Evolutionary conservation across 2,888 invertebrate species (phyloP), one percentile per base, ranked within the genome.

Genomic region (Caenorhabditis wallacei): DNA sequence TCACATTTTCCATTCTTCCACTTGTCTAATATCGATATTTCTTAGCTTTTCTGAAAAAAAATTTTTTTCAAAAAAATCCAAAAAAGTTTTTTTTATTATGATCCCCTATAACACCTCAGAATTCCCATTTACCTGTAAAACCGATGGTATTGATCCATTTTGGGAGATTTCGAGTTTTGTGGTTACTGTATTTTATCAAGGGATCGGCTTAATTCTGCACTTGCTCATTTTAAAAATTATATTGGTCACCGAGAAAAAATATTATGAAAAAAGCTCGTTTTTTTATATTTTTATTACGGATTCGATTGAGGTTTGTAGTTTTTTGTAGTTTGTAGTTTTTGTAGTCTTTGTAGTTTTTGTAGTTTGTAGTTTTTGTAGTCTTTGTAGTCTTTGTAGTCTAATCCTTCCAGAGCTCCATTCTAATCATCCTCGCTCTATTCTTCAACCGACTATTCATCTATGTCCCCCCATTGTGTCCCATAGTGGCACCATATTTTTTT

Each of bases 271-370:
- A 16, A 70, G 57, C 48, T 57, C 70, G 22, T 70, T 70, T 16
- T 70, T 57, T 22, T 57, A 57, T 13, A 59, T 70, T 5, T 56
- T 75, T 22, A 18, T 64, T 5, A 46, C 57, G 0, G 74, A 75
- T 64, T 75, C 74, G 0, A 56, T 75, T 57, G 54, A 24, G 48
- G 74, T 75, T 13, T n/a, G n/a, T n/a, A n/a, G n/a, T n/a, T n/a
- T n/a, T n/a, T n/a, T n/a, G n/a, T n/a, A n/a, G n/a, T n/a, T 43
- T 61, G 2, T 26, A 1, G 13, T 40, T 16, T 40, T 16, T 40
- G 16, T 16, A 40, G 0, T n/a, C 18, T 35, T 35, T 18, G n/a
- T 54, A 16, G 16, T 13, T 11, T 43, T n/a, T n/a, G n/a, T n/a
- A n/a, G n/a, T n/a, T n/a, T n/a, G n/a, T n/a, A n/a, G n/a, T n/a